Percentiles rank a stretch among this genome's conserved stretches.
These are phyloP conservation scores for Merops nubicus DNA, from an alignment of 2,113 vertebrate genomes.

Conservation along the genomic window DNA sequence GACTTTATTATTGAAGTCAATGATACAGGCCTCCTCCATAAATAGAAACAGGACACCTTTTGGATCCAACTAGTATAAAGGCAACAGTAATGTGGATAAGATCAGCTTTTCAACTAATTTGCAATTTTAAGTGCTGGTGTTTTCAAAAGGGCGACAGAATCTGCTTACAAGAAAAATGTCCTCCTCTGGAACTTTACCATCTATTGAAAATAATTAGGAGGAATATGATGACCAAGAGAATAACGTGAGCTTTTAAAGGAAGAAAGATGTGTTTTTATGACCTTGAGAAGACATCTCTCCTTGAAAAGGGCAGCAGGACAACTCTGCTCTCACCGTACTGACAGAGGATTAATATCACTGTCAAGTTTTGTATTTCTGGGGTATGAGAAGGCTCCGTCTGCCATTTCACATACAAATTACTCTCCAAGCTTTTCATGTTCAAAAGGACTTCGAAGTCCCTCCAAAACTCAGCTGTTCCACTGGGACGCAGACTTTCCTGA, in stretches of 20 bases:
- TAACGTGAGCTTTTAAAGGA: neutral
- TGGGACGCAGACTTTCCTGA: neutral
- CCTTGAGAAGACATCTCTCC: neutral
- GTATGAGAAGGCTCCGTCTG: neutral
- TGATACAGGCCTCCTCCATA: neutral
- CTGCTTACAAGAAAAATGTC: neutral
- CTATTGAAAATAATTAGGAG: neutral
- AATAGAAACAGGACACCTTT: neutral
- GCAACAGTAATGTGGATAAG: neutral
- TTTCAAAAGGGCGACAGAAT: neutral
- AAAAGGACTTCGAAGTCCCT: neutral
- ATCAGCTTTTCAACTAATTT: neutral
- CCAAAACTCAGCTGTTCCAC: neutral
- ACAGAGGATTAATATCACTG: neutral
- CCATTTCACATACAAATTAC: neutral
- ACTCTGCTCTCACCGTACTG: neutral
- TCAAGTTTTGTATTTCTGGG: neutral
- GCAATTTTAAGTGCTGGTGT: neutral
- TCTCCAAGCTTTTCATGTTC: neutral
- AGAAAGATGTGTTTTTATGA: neutral
- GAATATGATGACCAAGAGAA: rapidly evolving
- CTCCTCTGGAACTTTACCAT: neutral
- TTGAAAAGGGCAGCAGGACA: neutral
- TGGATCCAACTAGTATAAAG: neutral
- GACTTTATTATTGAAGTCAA: neutral